Percentiles rank a stretch among this genome's conserved stretches.
Conservation (phyloP, 2,797 vertebrate species). For the Eptatretus atami region DNA sequence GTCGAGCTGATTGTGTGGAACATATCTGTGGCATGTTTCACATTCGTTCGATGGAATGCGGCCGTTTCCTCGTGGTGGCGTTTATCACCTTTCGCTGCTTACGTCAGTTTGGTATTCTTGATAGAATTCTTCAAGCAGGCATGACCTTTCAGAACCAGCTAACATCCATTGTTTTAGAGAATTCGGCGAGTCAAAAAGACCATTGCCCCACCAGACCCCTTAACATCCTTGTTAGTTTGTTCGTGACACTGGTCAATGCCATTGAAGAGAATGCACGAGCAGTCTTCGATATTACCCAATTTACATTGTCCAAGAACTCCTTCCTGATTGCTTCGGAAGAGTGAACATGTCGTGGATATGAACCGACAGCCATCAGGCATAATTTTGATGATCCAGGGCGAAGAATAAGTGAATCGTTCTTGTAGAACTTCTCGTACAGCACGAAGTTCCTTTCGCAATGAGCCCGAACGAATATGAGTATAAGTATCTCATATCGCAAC, state of each 20-base stretch:
- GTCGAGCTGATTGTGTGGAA: not conserved
- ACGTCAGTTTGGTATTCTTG: not conserved
- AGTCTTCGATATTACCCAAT: no score
- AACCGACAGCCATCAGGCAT: not conserved
- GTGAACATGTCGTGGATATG: not conserved
- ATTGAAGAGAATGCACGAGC: no score
- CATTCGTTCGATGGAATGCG: not conserved
- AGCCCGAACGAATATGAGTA: not conserved
- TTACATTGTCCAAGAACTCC: not conserved
- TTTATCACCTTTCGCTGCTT: not conserved
- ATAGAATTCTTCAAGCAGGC: not conserved
- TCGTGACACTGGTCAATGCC: not conserved
- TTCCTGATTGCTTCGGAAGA: not conserved
- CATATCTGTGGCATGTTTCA: not conserved
- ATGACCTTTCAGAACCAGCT: not conserved
- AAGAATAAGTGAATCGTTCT: not conserved
- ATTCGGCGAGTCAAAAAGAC: not conserved
- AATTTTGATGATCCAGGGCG: not conserved
- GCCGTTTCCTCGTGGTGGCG: not conserved
- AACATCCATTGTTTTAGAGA: not conserved
- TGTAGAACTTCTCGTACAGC: not conserved
- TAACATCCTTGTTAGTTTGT: not conserved
- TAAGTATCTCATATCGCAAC: not conserved
- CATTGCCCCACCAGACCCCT: not conserved
- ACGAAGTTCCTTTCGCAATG: not conserved